Conservation (phyloP, 2,888 invertebrate species). For the Griposia aprilina region DNA sequence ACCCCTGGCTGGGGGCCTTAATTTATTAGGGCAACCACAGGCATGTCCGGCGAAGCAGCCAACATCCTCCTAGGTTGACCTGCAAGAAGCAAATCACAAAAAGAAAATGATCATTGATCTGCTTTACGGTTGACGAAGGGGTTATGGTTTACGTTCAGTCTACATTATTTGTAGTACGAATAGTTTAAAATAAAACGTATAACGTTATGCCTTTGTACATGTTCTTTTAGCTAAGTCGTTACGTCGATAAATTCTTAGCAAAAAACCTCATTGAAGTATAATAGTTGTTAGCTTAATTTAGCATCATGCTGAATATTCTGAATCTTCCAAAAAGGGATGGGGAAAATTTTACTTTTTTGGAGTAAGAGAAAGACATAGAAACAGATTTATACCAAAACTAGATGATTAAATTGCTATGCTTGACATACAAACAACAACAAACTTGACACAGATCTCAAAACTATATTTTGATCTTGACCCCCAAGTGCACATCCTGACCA, state of each 20-base stretch:
- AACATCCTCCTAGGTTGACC: too few species aligned
- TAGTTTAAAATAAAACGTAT: too few species aligned
- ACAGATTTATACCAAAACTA: not conserved
- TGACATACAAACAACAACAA: not conserved
- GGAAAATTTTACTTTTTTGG: not conserved
- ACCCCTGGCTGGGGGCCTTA: too few species aligned
- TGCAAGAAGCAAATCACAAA: too few species aligned
- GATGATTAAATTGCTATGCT: not conserved
- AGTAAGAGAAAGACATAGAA: not conserved
- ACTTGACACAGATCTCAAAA: slow-evolving; percentile 10
- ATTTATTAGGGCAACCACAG: too few species aligned
- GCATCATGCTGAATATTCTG: not conserved
- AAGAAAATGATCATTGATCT: too few species aligned
- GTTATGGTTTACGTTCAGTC: not conserved
- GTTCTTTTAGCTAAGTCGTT: not conserved
- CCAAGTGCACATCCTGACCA: not conserved
- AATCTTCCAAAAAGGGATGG: not conserved
- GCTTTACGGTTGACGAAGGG: not conserved
- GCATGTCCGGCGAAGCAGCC: too few species aligned
- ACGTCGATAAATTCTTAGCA: not conserved
- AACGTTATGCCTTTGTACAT: too few species aligned
- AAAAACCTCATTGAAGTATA: not conserved
- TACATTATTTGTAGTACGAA: not conserved
- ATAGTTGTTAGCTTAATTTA: not conserved
- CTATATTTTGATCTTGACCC: slow-evolving; percentile 16